Percentiles rank a stretch among this genome's conserved stretches.
Conservation (phyloP, 2,797 vertebrate species). For the Gambelia wislizenii region DNA sequence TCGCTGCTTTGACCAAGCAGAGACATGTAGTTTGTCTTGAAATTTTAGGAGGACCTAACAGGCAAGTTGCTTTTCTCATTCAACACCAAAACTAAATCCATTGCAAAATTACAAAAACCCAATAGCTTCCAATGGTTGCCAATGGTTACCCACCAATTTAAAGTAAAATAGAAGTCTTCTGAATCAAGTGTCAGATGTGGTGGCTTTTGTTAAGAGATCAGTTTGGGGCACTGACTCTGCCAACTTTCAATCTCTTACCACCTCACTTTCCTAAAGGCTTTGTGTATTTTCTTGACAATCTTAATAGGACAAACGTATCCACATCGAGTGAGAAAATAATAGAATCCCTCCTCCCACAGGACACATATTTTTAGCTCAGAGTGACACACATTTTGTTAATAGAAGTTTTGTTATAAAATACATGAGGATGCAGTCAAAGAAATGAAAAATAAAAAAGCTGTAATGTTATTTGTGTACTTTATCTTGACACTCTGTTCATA, state of each 20-base stretch:
- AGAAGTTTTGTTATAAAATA: not conserved
- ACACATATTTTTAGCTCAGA: not conserved
- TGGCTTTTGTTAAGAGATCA: not conserved
- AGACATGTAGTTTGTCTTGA: too few relatives aligned
- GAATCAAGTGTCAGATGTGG: not conserved
- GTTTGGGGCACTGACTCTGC: not conserved
- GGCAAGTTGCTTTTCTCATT: not conserved
- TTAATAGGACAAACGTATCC: too few relatives aligned
- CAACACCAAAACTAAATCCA: not conserved
- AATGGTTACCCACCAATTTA: not conserved
- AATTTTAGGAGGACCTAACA: not conserved
- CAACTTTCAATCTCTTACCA: not conserved
- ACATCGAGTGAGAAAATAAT: not conserved
- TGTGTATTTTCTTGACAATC: not conserved
- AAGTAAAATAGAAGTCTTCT: not conserved
- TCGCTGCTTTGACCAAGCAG: not conserved
- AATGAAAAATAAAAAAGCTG: not conserved
- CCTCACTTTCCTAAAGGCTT: not conserved
- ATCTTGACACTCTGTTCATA: too few relatives aligned
- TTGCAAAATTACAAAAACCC: not conserved
- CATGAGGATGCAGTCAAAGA: not conserved
- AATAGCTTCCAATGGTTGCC: not conserved
- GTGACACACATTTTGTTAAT: not conserved
- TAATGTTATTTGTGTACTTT: not conserved
- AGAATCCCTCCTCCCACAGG: not conserved